Conservation (phyloP, 2,888 invertebrate species). For the Hedychridium roseum region DNA sequence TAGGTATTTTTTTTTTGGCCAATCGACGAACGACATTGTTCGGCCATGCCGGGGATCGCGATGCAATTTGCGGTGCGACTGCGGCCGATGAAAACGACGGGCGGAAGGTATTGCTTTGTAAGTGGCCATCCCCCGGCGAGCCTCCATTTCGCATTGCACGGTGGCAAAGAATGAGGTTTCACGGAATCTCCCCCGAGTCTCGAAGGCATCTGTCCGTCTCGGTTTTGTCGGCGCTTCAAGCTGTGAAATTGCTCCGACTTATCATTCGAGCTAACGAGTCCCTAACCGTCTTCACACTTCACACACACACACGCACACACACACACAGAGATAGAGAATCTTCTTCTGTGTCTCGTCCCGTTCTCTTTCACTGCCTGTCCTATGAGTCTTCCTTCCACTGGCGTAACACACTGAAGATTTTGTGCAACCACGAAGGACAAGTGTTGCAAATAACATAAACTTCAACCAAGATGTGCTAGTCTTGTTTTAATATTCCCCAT, state of each 20-base stretch:
- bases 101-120: constrained; percentile 2
- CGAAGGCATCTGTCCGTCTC: constrained; percentile 25
- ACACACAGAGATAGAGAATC: too few relatives aligned
- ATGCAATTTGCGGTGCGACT: too few relatives aligned
- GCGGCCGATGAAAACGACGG: too few relatives aligned
- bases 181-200: constrained; percentile 10
- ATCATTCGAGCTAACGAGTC: constrained; percentile 61
- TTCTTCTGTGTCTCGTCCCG: too few relatives aligned
- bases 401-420: constrained; percentile 38
- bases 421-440: too few relatives aligned
- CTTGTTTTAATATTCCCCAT: too few relatives aligned
- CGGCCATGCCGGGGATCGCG: too few relatives aligned
- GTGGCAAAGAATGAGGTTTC: constrained; percentile 30
- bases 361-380: constrained; percentile 39
- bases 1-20: too few relatives aligned
- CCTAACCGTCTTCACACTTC: constrained; percentile 55
- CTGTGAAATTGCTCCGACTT: constrained; percentile 60
- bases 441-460: too few relatives aligned
- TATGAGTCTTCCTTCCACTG: constrained; percentile 33
- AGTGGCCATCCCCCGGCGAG: constrained; percentile 22
- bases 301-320: too few relatives aligned
- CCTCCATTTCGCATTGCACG: constrained; percentile 17
- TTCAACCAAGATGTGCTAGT: too few relatives aligned
- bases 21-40: too few relatives aligned
- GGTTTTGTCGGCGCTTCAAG: constrained; percentile 49